Evolutionary conservation across 2,113 vertebrate species (phyloP).

Genomic region (Glareola pratincola): DNA sequence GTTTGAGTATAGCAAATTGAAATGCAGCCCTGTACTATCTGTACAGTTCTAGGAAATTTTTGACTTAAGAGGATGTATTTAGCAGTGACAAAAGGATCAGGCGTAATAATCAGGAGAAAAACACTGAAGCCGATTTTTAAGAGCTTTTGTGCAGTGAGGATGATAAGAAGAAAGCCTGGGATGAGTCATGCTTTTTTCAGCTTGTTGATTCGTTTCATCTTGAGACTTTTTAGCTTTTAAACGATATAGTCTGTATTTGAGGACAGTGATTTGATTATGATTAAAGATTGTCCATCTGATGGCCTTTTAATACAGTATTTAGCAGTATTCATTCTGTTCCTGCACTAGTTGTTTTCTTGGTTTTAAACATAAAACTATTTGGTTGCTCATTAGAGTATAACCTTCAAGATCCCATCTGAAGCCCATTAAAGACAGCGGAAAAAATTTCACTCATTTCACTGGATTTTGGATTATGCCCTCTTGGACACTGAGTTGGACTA

Average conservation of each 20-base stretch:
- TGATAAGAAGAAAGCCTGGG: not conserved
- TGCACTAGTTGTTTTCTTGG: not conserved
- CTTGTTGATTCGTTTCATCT: not conserved
- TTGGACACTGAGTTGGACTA: not conserved
- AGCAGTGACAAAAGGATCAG: not conserved
- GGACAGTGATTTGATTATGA: not conserved
- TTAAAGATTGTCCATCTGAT: constrained; percentile 1
- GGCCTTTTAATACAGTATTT: not conserved
- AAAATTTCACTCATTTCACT: not conserved
- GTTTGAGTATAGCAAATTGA: not conserved
- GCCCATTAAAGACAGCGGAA: not conserved
- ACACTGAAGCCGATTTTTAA: not conserved
- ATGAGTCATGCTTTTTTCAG: not conserved
- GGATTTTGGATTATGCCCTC: not conserved
- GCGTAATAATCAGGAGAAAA: not conserved
- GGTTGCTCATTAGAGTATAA: not conserved
- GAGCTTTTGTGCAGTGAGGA: not conserved
- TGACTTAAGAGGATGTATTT: not conserved
- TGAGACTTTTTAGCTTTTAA: not conserved
- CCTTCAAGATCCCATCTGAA: not conserved
- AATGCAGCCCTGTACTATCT: not conserved
- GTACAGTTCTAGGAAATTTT: not conserved
- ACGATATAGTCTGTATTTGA: not conserved
- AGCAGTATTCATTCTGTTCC: not conserved
- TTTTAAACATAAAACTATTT: not conserved